A percentile compares a stretch with the other conserved stretches of the same genome.
Conservation (phyloP, 2,888 invertebrate species). For the Drosophila imparisetae region DNA sequence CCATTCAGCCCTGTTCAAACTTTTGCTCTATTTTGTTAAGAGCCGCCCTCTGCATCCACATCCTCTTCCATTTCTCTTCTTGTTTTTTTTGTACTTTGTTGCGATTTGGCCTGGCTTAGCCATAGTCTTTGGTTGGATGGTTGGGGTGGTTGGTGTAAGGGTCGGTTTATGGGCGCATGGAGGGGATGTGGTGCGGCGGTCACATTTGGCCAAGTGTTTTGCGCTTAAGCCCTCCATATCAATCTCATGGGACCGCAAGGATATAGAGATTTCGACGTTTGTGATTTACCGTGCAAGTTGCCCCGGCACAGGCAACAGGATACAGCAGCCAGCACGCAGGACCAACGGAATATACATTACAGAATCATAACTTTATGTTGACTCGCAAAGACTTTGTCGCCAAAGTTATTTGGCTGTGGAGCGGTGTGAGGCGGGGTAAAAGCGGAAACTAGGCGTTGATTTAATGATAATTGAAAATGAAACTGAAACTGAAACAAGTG, state of each 20-base stretch:
- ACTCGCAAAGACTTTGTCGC: conserved; percentile 61
- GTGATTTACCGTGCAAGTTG: conserved; percentile 76
- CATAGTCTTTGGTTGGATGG: conserved; percentile 25
- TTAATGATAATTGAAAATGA: conserved; percentile 67
- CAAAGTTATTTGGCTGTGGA: conserved; percentile 33
- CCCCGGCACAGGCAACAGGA: conserved; percentile 27
- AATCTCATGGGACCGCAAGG: conserved; percentile 83
- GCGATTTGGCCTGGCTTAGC: conserved; percentile 71
- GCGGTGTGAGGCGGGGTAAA: neutral
- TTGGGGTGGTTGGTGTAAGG: conserved; percentile 18
- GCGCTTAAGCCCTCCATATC: conserved; percentile 85
- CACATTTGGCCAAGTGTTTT: conserved; percentile 85
- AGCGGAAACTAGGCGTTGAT: conserved; percentile 34
- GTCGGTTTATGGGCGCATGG: conserved; percentile 25
- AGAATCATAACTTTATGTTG: conserved; percentile 73
- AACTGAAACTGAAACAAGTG: conserved; percentile 24
- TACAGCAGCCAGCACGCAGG: conserved; percentile 13
- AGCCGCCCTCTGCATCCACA: conserved; percentile 39
- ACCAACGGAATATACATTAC: conserved; percentile 50
- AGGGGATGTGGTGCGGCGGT: conserved; percentile 77
- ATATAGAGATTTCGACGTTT: conserved; percentile 84
- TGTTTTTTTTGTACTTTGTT: conserved; percentile 56
- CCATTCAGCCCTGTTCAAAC: conserved; percentile 22
- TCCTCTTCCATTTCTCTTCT: conserved; percentile 6
- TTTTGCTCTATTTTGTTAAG: conserved; percentile 67